These are phyloP conservation scores for Spodoptera littoralis DNA, from an alignment of 2,888 invertebrate species.

Conservation along the genomic window DNA sequence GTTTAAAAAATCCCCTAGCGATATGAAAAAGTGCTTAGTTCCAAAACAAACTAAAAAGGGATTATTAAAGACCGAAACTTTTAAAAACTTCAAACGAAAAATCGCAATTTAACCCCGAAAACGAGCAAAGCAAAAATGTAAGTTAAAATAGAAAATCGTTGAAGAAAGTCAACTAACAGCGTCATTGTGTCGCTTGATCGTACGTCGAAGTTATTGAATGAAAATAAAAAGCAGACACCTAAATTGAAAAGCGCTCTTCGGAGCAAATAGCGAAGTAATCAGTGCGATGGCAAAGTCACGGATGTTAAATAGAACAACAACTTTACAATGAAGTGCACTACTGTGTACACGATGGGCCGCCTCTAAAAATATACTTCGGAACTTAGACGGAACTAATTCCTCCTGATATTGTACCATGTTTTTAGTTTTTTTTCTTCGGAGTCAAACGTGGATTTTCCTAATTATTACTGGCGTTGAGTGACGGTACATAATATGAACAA, in stretches of 20 bases:
- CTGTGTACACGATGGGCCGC: constrained; percentile 14
- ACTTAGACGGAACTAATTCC: constrained; percentile 28
- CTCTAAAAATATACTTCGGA: constrained; percentile 36
- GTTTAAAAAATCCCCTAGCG: too few relatives aligned
- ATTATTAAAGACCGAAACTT: too few relatives aligned
- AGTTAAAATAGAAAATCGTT: constrained; percentile 8
- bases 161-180: constrained; percentile 5
- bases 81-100: too few relatives aligned
- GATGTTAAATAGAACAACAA: constrained; percentile 50
- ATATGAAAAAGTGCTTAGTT: too few relatives aligned
- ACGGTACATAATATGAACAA: too few relatives aligned
- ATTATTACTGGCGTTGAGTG: constrained; percentile 8
- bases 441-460: constrained; percentile 1
- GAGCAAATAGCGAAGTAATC: constrained; percentile 41
- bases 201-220: constrained; percentile 28
- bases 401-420: constrained; percentile 16
- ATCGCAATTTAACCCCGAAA: background rate
- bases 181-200: constrained; percentile 12
- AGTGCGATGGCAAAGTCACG: constrained; percentile 40
- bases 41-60: too few relatives aligned
- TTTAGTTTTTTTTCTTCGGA: constrained; percentile 1
- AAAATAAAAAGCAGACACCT: constrained; percentile 30
- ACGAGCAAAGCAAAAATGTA: background rate
- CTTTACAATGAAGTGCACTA: constrained; percentile 41
- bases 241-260: constrained; percentile 28